Conservation (phyloP, 35 echinoderm and acorn worm genomes). For the Strongylocentrotus purpuratus region DNA sequence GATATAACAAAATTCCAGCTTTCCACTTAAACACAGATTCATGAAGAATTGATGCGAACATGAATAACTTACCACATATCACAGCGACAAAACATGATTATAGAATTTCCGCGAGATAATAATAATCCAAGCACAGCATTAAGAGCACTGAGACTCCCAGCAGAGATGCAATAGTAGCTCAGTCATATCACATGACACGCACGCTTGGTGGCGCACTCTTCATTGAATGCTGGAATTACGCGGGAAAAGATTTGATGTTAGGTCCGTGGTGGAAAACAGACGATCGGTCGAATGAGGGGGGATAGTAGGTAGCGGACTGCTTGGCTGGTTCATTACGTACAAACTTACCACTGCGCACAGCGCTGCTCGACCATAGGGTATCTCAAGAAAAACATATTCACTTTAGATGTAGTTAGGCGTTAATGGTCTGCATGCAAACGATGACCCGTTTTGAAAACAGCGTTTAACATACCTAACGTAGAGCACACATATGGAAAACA, state of each 20-base stretch:
- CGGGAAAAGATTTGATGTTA: not conserved
- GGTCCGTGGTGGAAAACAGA: not conserved
- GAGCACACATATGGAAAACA: no score
- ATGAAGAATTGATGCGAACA: not conserved
- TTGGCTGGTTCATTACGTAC: not conserved
- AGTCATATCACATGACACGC: not conserved
- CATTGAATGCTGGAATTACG: not conserved
- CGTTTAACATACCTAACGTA: no score
- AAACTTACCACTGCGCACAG: not conserved
- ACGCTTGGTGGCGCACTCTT: not conserved
- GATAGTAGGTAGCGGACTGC: not conserved
- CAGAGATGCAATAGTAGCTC: not conserved
- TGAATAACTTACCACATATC: not conserved
- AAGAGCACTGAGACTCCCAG: not conserved
- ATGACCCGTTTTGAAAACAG: no score
- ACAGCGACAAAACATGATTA: not conserved
- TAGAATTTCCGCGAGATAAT: not conserved
- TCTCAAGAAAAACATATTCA: not conserved
- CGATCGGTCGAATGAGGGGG: not conserved
- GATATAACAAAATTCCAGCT: no score
- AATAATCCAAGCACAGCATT: slow-evolving; percentile 2
- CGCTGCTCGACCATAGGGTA: not conserved
- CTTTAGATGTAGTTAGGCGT: not conserved
- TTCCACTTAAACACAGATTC: no score
- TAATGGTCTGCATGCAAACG: no score